phyloP scores from a whole-genome alignment of 2,113 vertebrate genomes.

The Thamnaconus septentrionalis region DNA sequence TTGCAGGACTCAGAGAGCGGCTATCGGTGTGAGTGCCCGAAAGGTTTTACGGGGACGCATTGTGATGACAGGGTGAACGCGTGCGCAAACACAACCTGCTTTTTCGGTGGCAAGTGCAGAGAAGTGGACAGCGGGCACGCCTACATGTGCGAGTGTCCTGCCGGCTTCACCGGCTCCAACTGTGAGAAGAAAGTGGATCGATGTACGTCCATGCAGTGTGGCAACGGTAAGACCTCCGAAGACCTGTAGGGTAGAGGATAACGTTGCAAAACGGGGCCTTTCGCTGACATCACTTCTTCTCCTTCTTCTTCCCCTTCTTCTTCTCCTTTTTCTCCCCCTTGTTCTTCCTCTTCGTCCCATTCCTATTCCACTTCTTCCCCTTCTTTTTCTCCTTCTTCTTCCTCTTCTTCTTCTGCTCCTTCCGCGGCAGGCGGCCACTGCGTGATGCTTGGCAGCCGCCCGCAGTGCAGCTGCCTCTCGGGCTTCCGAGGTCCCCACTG shows the following conservation, averaged over 20 bases:
- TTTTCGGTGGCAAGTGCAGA: conserved; percentile 87
- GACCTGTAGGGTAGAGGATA: background rate
- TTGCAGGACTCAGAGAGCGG: conserved; percentile 87
- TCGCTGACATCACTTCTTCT: no score
- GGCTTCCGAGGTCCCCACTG: conserved; percentile 91
- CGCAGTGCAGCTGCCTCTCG: conserved; percentile 87
- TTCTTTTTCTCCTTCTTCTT: background rate
- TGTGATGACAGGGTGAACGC: conserved; percentile 91
- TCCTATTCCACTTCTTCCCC: no score
- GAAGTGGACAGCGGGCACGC: conserved; percentile 84
- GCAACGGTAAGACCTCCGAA: conserved; percentile 82
- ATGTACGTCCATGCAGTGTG: conserved; percentile 90
- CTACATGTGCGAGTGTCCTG: conserved; percentile 88
- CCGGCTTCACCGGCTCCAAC: conserved; percentile 92
- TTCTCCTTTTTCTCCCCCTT: no score
- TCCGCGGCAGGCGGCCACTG: conserved; percentile 85
- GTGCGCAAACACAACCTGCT: conserved; percentile 90
- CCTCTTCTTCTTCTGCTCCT: background rate
- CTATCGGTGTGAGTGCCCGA: conserved; percentile 86
- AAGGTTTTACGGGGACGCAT: conserved; percentile 87
- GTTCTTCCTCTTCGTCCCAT: background rate
- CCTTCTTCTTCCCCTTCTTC: no score
- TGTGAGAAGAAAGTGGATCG: conserved; percentile 95
- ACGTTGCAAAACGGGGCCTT: no score
- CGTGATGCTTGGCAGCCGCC: conserved; percentile 80